Evolutionary conservation across 2,113 vertebrate genomes (phyloP).

Genomic region (Mesitornis unicolor): DNA sequence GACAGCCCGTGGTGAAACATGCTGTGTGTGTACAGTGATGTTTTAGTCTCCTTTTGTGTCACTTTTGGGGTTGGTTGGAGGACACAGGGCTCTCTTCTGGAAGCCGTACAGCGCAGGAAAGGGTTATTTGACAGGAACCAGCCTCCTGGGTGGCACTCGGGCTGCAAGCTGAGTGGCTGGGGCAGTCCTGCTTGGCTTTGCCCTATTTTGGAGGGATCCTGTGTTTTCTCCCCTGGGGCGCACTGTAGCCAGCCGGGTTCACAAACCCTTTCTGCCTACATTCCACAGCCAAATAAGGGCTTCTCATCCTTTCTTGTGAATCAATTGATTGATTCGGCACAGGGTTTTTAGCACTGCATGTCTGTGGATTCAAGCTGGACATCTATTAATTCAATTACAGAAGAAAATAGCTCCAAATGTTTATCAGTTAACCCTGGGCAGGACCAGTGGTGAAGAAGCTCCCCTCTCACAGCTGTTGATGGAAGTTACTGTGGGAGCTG

Average conservation of each 20-base stretch:
- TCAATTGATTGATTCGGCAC: not conserved
- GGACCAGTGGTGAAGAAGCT: not conserved
- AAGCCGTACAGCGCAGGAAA: not conserved
- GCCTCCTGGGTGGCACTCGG: accelerated
- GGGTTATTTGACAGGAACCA: not conserved
- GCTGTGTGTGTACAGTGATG: accelerated
- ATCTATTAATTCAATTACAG: not conserved
- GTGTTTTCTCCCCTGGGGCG: not conserved
- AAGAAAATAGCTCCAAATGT: not conserved
- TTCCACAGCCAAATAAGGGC: slow-evolving; percentile 11
- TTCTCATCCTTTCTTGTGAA: not conserved
- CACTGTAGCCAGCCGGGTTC: not conserved
- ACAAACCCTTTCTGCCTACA: not conserved
- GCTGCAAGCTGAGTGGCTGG: not conserved
- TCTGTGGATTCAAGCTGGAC: not conserved
- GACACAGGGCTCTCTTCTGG: not conserved
- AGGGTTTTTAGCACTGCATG: not conserved
- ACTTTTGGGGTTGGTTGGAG: not conserved
- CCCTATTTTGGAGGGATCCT: not conserved
- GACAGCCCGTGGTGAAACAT: accelerated
- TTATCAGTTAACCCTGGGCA: not conserved
- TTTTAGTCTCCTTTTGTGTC: not conserved
- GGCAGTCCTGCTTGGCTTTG: not conserved
- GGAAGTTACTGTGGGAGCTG: not conserved
- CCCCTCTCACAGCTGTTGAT: accelerated